Evolutionary conservation across 1,140 invertebrate species (phyloP), one percentile per base, ranked within the genome.

Genomic region (Nymphalis io): DNA sequence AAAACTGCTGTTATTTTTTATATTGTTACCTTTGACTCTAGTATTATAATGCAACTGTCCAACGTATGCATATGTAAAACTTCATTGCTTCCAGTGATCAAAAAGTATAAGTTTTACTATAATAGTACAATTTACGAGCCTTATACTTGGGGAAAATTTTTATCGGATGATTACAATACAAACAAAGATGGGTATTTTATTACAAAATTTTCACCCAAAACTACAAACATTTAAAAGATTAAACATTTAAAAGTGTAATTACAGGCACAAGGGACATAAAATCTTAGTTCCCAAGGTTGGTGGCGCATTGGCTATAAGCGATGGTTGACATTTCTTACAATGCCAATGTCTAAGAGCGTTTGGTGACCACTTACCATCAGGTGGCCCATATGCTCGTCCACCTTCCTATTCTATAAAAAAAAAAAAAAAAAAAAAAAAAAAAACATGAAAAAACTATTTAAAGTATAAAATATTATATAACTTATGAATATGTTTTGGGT

Each of bases 111-210:
- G 71, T 82, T 78, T 78, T 74, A 87, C 83, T 87, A 85, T 85
- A n/a, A n/a, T n/a, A 89, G 88, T 90, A 90, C 88, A 90, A 90
- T 78, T 82, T 42, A 78, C 67, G 83, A 87, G 86, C 88, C 85
- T 90, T 89, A 84, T 67, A 70, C 39, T 16, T 72, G 40, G 64
- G 48, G 65, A 64, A 53, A 20, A 63, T 64, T 44, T 58, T 55
- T 40, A 46, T 63, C 21, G 15, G 20, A 42, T 59, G 20, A 58
- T 39, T 59, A 59, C 60, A 48, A 23, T 57, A 38, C 46, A 59
- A 58, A 70, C 58, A 44, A 23, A 55, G 42, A 60, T 55, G 23
- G 51, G 51, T 5, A 33, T 55, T 55, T 33, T 55, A 55, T 55
- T 21, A 15, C 23, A 13, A 40, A 40, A 39, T 23, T 60, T 38